Base-by-base conservation (phyloP, 2,888 invertebrate genomes). In the Habroteleia sp. region DNA sequence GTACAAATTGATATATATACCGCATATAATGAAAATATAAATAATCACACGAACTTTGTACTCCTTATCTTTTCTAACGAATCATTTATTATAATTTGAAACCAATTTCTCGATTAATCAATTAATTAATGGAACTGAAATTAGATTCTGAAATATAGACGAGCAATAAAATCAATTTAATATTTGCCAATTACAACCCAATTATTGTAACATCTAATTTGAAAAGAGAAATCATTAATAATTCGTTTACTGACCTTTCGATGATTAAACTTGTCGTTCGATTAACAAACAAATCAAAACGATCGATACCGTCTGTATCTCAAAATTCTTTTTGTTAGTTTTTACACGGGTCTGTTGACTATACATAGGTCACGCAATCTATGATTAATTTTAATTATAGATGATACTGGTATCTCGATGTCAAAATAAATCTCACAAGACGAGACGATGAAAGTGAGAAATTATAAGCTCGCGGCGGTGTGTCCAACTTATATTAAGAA, bases 301-400 rank as follows among this genome's bases (percentile, higher is more conserved):
- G 31, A 56, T 6, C 13, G 14, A 35, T 7, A 7, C n/a, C n/a
- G n/a, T n/a, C n/a, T 35, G 42, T 39, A 16, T 20, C 44, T 35
- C 8, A 1, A 60, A 44, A 44, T 35, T 27, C 17, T n/a, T 60
- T 37, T 17, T 10, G 35, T 35, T 13, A 8, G 10, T 60, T 13
- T 62, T 14, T 35, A 2, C 44, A n/a, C 10, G 37, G 25, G 25
- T 13, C n/a, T 10, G 41, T 50, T 41, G n/a, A 50, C 50, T 50
- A 39, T 50, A 39, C 25, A 62, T 39, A 48, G 41, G 23, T 63
- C 58, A 35, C 25, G 35, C 27, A 8, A 35, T 25, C 35, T 44
- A 44, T 65, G 35, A 65, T 65, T 52, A 52, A 52, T 65, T 65
- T 50, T 65, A 65, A 52, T 65, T 52, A 65, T 65, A 65, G 31